Conservation (phyloP, 2,113 vertebrate species). For the Corydoras maculifer region DNA sequence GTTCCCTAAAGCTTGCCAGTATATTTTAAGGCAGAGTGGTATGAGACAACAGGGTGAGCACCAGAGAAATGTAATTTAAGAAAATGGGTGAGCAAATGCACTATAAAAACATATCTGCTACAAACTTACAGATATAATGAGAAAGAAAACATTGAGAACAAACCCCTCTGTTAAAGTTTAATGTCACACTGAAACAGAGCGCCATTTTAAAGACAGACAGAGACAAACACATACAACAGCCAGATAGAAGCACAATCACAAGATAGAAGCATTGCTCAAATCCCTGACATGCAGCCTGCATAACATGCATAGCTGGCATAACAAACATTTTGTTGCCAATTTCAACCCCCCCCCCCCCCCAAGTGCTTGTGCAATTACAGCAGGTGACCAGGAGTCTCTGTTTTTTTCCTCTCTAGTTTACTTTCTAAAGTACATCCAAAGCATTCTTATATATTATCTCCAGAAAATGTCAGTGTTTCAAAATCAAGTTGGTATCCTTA, state of each 20-base stretch:
- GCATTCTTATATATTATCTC: not conserved
- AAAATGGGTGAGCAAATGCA: conserved; percentile 8
- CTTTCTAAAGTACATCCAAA: not conserved
- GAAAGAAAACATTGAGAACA: not conserved
- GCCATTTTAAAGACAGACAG: not conserved
- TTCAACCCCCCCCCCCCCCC: conserved; percentile 10
- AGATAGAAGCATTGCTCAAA: not conserved
- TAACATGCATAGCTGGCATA: conserved; percentile 39
- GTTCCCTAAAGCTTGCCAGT: conserved; percentile 15
- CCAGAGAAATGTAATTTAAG: conserved; percentile 12
- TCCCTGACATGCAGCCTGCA: conserved; percentile 22
- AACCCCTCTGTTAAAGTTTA: too few species aligned
- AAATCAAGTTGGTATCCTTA: too few species aligned
- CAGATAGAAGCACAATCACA: conserved; percentile 22
- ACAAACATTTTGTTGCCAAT: conserved; percentile 36
- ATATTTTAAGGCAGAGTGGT: conserved; percentile 29
- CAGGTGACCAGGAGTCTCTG: conserved; percentile 25
- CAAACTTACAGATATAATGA: not conserved
- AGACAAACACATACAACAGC: conserved; percentile 20
- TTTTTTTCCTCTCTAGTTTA: not conserved
- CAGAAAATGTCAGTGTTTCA: too few species aligned
- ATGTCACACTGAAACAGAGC: too few species aligned
- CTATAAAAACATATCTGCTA: conserved; percentile 2
- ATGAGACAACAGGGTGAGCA: conserved; percentile 27
- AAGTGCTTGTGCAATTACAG: conserved; percentile 28